phyloP scores from a whole-genome alignment of 2,888 invertebrate genomes.

The Nomada flava region DNA sequence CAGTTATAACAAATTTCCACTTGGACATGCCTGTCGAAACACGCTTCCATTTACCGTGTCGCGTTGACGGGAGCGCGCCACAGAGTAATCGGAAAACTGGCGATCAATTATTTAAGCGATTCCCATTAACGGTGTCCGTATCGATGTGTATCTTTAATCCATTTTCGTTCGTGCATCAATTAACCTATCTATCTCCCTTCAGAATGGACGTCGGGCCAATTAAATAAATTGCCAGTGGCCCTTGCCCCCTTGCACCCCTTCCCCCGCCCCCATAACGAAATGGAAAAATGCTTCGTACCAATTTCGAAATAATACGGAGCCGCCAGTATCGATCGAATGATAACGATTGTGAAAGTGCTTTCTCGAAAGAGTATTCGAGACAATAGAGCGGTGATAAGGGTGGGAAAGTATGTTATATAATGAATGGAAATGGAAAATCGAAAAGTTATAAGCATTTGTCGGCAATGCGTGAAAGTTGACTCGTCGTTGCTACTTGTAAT shows the following conservation, averaged over 20 bases:
- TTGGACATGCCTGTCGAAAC: not conserved
- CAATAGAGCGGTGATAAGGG: not conserved
- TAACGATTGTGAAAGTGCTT: slow-evolving; percentile 34
- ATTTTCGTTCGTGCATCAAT: slow-evolving; percentile 49
- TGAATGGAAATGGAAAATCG: not conserved
- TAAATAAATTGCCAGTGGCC: slow-evolving; percentile 52
- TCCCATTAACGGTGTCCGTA: slow-evolving; percentile 35
- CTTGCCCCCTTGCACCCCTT: not conserved
- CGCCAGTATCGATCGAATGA: slow-evolving; percentile 16
- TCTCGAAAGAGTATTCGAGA: not conserved
- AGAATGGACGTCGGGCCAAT: slow-evolving; percentile 41
- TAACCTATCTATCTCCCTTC: slow-evolving; percentile 40
- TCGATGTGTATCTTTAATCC: slow-evolving; percentile 53
- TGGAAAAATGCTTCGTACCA: slow-evolving; percentile 47
- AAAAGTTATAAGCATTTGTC: too few relatives aligned
- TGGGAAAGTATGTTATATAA: not conserved
- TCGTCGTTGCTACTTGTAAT: too few relatives aligned
- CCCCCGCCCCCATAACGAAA: slow-evolving; percentile 24
- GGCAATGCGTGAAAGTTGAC: too few relatives aligned
- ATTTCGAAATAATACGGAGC: slow-evolving; percentile 37
- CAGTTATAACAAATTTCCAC: not conserved
- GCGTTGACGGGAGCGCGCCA: not conserved
- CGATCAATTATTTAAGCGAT: slow-evolving; percentile 45
- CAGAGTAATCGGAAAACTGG: slow-evolving; percentile 7
- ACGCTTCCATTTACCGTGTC: not conserved